These are phyloP conservation scores for Glandiceps talaboti DNA, from an alignment of 53 echinoderm and acorn worm species.

Conservation along the genomic window DNA sequence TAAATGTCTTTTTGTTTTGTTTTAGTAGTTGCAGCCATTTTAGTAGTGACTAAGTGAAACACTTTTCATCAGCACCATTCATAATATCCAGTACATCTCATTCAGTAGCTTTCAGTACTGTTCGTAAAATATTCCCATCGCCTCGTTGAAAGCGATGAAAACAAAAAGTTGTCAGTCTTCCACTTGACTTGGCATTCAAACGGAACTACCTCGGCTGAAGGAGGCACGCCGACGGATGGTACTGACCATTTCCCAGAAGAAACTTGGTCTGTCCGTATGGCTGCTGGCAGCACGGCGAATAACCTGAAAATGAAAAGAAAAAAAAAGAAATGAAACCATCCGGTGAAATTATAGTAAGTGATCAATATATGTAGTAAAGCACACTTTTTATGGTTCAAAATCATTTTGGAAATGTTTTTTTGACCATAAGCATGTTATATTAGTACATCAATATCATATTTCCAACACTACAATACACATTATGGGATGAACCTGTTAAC, in stretches of 20 bases:
- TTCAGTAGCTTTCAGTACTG: background rate
- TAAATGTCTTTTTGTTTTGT: background rate
- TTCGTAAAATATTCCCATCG: background rate
- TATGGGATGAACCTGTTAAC: background rate
- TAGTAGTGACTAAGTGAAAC: background rate
- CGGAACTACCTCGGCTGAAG: background rate
- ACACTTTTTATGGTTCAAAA: background rate
- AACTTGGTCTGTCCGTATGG: background rate
- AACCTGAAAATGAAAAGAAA: background rate
- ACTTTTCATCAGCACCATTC: background rate
- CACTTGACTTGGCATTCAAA: background rate
- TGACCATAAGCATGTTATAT: no score
- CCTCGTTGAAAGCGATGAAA: no score
- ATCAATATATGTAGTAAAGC: background rate
- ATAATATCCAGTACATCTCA: background rate
- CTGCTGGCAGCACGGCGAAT: background rate
- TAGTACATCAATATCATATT: background rate
- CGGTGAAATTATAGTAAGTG: background rate
- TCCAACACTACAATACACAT: background rate
- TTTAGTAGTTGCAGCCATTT: background rate
- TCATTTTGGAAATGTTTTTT: no score
- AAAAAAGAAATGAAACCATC: no score
- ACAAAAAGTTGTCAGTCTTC: background rate
- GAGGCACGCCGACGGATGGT: background rate
- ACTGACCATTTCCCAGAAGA: background rate